phyloP scores from a whole-genome alignment of 2,797 vertebrate species.

The Gambusia yucatana region DNA sequence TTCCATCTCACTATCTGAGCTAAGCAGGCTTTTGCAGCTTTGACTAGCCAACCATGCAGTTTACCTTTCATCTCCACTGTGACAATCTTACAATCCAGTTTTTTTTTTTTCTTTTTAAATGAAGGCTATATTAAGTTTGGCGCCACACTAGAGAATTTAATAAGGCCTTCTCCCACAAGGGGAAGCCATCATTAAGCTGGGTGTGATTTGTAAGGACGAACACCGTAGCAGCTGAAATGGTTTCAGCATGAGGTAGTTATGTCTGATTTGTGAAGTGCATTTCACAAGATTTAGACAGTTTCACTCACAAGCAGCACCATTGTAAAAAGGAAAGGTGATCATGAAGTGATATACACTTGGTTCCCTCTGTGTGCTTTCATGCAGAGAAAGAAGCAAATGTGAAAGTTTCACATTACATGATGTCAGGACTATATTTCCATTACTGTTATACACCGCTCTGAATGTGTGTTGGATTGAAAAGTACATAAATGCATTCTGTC shows the following conservation, averaged over 20 bases:
- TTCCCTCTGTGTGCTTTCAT: slow-evolving; percentile 12
- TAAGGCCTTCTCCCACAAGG: slow-evolving; percentile 49
- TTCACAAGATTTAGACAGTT: slow-evolving; percentile 59
- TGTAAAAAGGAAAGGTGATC: slow-evolving; percentile 25
- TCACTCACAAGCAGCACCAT: slow-evolving; percentile 18
- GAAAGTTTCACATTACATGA: background rate
- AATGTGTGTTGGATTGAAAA: background rate
- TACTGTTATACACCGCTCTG: background rate
- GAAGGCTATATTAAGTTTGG: slow-evolving; percentile 61
- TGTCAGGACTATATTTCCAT: slow-evolving; percentile 4
- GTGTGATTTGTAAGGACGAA: slow-evolving; percentile 52
- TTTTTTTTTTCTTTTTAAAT: slow-evolving; percentile 46
- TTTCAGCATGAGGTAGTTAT: slow-evolving; percentile 61
- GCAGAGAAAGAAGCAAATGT: background rate
- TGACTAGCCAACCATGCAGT: slow-evolving; percentile 45
- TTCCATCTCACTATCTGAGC: slow-evolving; percentile 45
- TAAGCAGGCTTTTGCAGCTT: slow-evolving; percentile 37
- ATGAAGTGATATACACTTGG: slow-evolving; percentile 23
- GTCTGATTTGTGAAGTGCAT: slow-evolving; percentile 61
- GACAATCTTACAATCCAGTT: slow-evolving; percentile 52
- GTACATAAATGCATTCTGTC: background rate
- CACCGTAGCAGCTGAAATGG: slow-evolving; percentile 42
- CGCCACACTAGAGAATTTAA: slow-evolving; percentile 57
- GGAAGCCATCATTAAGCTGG: slow-evolving; percentile 52
- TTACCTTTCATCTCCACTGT: slow-evolving; percentile 57